Conservation (phyloP, 2,113 vertebrate species). For the Ornithorhynchus anatinus region DNA sequence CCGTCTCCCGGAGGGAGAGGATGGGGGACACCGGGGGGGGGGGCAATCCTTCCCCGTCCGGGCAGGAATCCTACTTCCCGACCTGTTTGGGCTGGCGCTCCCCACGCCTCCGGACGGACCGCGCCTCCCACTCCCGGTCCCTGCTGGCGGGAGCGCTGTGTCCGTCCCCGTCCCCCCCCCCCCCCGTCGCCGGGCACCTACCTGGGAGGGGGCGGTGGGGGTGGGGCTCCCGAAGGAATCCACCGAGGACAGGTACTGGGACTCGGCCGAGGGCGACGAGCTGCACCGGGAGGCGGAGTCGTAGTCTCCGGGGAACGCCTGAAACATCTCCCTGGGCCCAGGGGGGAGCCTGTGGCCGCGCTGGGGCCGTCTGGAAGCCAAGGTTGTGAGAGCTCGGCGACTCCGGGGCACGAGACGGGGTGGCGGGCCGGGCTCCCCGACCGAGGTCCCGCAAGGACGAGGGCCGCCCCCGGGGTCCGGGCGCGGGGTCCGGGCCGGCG, state of each 20-base stretch:
- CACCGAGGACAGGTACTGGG: constrained; percentile 93
- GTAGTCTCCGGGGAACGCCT: constrained; percentile 93
- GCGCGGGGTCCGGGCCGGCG: too few species aligned
- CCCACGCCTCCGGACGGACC: neutral
- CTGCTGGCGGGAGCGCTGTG: too few species aligned
- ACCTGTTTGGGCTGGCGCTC: too few species aligned
- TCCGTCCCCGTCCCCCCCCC: neutral
- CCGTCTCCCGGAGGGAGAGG: neutral
- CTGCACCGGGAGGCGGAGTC: constrained; percentile 92
- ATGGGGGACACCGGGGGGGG: neutral
- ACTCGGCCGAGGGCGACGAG: constrained; percentile 92
- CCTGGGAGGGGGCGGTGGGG: constrained; percentile 86
- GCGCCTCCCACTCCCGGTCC: neutral
- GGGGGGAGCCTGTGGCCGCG: constrained; percentile 75
- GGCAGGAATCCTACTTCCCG: too few species aligned
- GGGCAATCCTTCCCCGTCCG: neutral
- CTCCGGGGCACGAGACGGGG: too few species aligned
- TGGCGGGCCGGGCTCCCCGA: too few species aligned
- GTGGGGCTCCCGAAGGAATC: constrained; percentile 94
- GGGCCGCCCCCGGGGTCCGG: too few species aligned
- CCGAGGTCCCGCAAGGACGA: neutral
- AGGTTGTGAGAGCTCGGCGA: too few species aligned
- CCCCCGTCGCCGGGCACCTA: constrained; percentile 40
- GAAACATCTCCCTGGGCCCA: constrained; percentile 90
- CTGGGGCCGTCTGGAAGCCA: constrained; percentile 73